A percentile compares a stretch with the other conserved stretches of the same genome.
Evolutionary conservation across 2,888 invertebrate genomes (phyloP).

Genomic region (Dilophus febrilis): DNA sequence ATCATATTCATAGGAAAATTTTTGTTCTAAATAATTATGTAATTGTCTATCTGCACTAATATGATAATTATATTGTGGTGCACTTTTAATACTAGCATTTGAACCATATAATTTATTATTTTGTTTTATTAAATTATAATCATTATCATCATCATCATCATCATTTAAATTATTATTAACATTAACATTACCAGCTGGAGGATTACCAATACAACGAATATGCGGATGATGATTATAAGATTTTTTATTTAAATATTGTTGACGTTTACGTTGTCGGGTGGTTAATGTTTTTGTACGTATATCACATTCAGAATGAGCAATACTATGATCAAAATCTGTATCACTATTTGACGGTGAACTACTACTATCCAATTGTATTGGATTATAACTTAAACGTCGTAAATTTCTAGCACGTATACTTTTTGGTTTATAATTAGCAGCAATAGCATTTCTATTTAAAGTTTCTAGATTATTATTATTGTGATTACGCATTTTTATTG

Average conservation of each 20-base stretch:
- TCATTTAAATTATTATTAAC: too few relatives aligned
- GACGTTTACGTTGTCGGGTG: conserved; percentile 19
- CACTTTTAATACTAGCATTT: conserved; percentile 32
- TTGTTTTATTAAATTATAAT: conserved; percentile 18
- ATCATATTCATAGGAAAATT: conserved; percentile 1
- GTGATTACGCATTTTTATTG: conserved; percentile 12
- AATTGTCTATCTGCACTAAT: conserved; percentile 12
- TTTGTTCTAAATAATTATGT: conserved; percentile 7
- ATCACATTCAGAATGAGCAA: conserved; percentile 39
- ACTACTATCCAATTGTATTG: conserved; percentile 34
- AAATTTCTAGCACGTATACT: conserved; percentile 37
- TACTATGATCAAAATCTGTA: conserved; percentile 26
- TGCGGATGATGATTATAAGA: conserved; percentile 18
- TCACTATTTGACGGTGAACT: conserved; percentile 36
- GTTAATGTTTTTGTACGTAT: conserved; percentile 27
- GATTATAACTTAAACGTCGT: conserved; percentile 38
- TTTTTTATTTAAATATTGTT: conserved; percentile 23
- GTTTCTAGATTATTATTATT: conserved; percentile 12
- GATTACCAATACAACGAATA: too few relatives aligned
- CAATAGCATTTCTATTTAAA: conserved; percentile 10
- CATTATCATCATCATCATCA: too few relatives aligned
- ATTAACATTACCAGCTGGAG: too few relatives aligned
- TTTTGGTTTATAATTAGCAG: conserved; percentile 29
- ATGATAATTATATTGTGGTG: conserved; percentile 28
- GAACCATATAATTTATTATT: conserved; percentile 31